Base-by-base conservation (phyloP, 2,113 vertebrate genomes). In the Daubentonia madagascariensis region DNA sequence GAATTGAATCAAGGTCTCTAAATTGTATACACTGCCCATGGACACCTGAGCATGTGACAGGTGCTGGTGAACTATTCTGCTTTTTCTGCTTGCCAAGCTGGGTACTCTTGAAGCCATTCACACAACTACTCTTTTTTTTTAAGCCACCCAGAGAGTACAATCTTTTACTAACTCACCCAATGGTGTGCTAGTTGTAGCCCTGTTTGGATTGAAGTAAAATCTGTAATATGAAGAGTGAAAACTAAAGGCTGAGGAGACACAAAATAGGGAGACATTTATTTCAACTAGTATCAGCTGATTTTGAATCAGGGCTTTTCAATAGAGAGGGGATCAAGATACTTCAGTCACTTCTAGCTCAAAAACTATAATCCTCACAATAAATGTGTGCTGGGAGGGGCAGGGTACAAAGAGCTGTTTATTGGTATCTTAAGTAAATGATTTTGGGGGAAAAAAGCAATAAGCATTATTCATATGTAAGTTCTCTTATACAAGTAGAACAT, bases 301-400 rank as follows among this genome's bases (percentile, higher is more conserved):
- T 86, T 52, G 12, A 9, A 68, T 45, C 10, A 45, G 28, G 20
- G 76, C 6, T 2, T 28, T 84, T 89, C 3, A 35, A 35, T 1
- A 37, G 25, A 28, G 3, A 65, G 18, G 18, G 12, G 9, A 79
- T n/a, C 45, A 30, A 85, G 28, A 68, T 50, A 75, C 0, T 12
- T 68, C 13, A 22, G 14, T 43, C n/a, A 93, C 9, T 65, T 78
- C 2, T 20, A 76, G 45, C 7, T 85, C 37, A 65, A 54, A 65
- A 63, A 76, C 1, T 28, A 3, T 57, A 37, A 20, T 72, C n/a
- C 5, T 37, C 16, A 59, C n/a, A 43, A 63, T 70, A 45, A 68
- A 16, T 2, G 6, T 43, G 28, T 63, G 16, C 10, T 78, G 20
- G 3, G 9, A 22, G 8, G 0, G 0, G 13, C 17, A 20, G 12